These are phyloP conservation scores for Danio jaintianensis DNA, from an alignment of 2,797 vertebrate genomes.

Conservation along the genomic window DNA sequence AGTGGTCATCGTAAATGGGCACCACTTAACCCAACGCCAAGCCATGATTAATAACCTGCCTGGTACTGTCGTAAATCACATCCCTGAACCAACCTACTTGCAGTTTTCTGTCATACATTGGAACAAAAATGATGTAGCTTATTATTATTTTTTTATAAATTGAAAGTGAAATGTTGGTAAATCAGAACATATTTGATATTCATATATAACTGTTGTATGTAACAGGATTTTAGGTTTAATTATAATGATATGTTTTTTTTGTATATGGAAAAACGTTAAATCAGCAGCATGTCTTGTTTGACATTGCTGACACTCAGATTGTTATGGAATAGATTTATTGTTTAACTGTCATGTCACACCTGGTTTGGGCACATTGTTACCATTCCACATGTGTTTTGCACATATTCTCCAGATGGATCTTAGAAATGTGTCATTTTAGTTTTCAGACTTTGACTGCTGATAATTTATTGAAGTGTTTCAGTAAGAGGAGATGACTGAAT, in stretches of 20 bases:
- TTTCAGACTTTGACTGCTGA: constrained; percentile 12
- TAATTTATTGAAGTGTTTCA: background rate
- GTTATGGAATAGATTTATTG: constrained; percentile 2
- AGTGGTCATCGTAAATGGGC: constrained; percentile 27
- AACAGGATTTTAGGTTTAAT: background rate
- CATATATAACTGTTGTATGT: background rate
- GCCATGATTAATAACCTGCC: constrained; percentile 55
- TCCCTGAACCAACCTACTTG: constrained; percentile 24
- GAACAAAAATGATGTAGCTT: too few species aligned
- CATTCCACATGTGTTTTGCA: background rate
- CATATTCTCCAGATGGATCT: background rate
- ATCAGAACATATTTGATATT: background rate
- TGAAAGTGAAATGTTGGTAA: background rate
- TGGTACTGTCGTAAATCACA: constrained; percentile 48
- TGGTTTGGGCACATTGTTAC: constrained; percentile 2
- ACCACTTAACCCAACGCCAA: constrained; percentile 12
- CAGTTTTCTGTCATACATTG: background rate
- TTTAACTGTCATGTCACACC: background rate
- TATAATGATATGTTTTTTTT: background rate
- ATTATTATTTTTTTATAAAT: too few species aligned
- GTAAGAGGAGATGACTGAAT: constrained; percentile 1
- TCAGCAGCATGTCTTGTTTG: background rate
- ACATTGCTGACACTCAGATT: background rate
- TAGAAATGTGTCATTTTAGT: background rate
- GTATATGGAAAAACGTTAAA: background rate